phyloP scores from a whole-genome alignment of 2,888 invertebrate species.

The Monochamus alternatus region DNA sequence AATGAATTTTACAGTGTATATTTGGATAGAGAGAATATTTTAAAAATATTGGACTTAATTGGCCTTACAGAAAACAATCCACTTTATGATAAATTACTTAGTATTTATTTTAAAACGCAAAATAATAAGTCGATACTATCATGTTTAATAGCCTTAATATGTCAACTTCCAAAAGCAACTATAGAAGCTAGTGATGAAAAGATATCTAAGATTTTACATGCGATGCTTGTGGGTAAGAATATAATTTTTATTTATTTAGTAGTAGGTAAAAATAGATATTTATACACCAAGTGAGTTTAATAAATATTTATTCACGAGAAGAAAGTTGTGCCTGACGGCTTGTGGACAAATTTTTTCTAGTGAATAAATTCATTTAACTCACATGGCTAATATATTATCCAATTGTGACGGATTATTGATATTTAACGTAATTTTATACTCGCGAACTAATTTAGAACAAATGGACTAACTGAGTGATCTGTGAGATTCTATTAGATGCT shows the following conservation, averaged over 20 bases:
- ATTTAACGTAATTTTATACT: too few species aligned
- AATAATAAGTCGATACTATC: constrained; percentile 44
- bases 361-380: too few species aligned
- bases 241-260: constrained; percentile 29
- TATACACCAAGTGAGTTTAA: too few species aligned
- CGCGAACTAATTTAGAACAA: too few species aligned
- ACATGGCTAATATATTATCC: too few species aligned
- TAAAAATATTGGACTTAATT: constrained; percentile 56
- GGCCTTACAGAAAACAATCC: constrained; percentile 53
- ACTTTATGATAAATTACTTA: constrained; percentile 44
- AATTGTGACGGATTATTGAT: too few species aligned
- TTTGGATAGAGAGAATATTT: constrained; percentile 56
- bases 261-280: too few species aligned
- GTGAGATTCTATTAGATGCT: too few species aligned
- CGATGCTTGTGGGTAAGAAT: constrained; percentile 10
- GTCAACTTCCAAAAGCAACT: constrained; percentile 32
- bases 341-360: too few species aligned
- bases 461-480: too few species aligned
- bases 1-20: constrained; percentile 34
- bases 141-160: constrained; percentile 44
- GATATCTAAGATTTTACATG: not conserved
- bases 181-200: constrained; percentile 4
- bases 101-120: constrained; percentile 42
- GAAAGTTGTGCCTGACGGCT: too few species aligned
- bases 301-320: too few species aligned